Evolutionary conservation across 1,140 invertebrate species (phyloP).

Genomic region (Neocloeon triangulifer): DNA sequence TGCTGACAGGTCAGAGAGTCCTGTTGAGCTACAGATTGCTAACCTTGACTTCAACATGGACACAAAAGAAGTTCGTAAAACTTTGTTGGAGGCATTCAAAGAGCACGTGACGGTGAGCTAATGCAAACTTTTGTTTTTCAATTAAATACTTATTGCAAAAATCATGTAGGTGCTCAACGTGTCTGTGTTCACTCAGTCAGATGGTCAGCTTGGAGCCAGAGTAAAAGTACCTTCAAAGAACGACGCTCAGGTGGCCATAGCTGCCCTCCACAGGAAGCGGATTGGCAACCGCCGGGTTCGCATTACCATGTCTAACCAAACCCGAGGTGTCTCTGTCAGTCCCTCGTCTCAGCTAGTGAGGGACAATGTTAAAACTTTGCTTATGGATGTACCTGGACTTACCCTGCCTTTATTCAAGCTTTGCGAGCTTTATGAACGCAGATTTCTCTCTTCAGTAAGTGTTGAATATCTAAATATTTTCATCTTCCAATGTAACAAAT

Average conservation of each 20-base stretch:
- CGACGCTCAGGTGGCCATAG: slow-evolving; percentile 62
- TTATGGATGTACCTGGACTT: slow-evolving; percentile 48
- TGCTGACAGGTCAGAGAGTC: slow-evolving; percentile 6
- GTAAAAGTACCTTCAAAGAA: slow-evolving; percentile 37
- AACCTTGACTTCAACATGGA: slow-evolving; percentile 57
- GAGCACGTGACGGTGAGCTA: slow-evolving; percentile 38
- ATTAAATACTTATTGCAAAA: slow-evolving; percentile 3
- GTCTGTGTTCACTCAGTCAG: slow-evolving; percentile 36
- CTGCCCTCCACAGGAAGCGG: slow-evolving; percentile 57
- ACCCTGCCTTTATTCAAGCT: slow-evolving; percentile 65
- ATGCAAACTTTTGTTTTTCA: slow-evolving; percentile 1
- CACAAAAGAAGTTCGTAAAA: slow-evolving; percentile 39
- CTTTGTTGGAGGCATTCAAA: slow-evolving; percentile 37
- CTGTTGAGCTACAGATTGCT: slow-evolving; percentile 44
- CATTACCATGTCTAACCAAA: too few relatives aligned
- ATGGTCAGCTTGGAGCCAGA: slow-evolving; percentile 39
- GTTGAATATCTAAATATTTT: too few relatives aligned
- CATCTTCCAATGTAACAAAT: too few relatives aligned
- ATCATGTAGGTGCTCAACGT: slow-evolving; percentile 33
- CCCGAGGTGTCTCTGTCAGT: too few relatives aligned
- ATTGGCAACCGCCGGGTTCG: too few relatives aligned
- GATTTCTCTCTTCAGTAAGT: slow-evolving; percentile 44
- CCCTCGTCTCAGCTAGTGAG: too few relatives aligned
- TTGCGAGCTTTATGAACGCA: slow-evolving; percentile 59
- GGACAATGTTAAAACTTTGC: slow-evolving; percentile 24